Percentiles rank a stretch among this genome's conserved stretches.
Evolutionary conservation across 2,113 vertebrate species (phyloP).

Genomic region (Diadophis punctatus): DNA sequence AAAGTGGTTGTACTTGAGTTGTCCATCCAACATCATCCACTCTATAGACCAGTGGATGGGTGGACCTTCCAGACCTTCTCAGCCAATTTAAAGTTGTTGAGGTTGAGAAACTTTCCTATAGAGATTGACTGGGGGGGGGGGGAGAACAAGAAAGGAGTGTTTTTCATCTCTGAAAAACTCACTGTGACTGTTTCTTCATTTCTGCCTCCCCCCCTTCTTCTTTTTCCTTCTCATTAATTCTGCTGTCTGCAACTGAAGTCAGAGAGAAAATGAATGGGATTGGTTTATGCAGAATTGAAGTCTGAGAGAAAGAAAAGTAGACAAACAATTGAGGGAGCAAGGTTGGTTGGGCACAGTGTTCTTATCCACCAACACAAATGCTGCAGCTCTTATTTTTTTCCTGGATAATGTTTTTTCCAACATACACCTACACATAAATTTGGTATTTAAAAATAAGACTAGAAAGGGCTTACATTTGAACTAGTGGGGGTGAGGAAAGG

Average conservation of each 20-base stretch:
- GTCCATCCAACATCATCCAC: not conserved
- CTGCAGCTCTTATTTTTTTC: not conserved
- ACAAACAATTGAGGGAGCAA: not conserved
- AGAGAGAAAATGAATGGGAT: not conserved
- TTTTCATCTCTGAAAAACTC: not conserved
- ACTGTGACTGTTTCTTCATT: not conserved
- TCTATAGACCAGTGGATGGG: not conserved
- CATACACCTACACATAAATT: not conserved
- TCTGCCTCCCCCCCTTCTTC: accelerated
- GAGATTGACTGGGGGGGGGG: not conserved
- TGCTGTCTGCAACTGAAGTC: not conserved
- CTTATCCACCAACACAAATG: not conserved
- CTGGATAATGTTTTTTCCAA: not conserved
- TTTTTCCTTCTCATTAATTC: not conserved
- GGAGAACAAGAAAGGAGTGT: not conserved
- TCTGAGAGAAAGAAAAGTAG: not conserved
- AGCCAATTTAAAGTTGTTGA: not conserved
- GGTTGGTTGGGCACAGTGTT: not conserved
- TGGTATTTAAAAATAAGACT: not conserved
- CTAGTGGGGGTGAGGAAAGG: not conserved
- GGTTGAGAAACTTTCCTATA: not conserved
- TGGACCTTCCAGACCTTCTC: not conserved
- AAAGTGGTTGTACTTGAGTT: not conserved
- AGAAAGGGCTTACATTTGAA: not conserved
- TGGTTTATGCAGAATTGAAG: not conserved